Evolutionary conservation across 1,140 invertebrate genomes (phyloP), one percentile per base, ranked within the genome.

Genomic region (Palaemon carinicauda): DNA sequence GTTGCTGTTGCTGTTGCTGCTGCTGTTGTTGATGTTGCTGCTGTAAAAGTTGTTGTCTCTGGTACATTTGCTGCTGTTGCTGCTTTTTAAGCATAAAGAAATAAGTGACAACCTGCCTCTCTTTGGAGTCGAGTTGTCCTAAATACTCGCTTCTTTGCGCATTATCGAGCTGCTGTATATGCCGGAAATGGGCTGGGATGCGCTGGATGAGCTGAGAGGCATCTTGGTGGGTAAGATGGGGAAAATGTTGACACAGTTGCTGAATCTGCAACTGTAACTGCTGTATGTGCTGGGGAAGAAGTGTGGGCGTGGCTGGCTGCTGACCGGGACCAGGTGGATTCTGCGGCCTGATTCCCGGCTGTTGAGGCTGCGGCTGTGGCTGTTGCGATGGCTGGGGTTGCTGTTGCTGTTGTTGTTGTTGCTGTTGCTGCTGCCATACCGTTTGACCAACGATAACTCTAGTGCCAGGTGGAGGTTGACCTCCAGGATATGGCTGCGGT

Each of bases 241-340:
- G 89, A 12, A 89, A 87, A 51, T 91, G 90, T 51, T 90, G 92
- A 73, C 91, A 90, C 7, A 92, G 89, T 71, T 90, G 90, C 77
- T 91, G 92, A 41, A 94, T 94, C 52, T 95, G 90, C 94, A 94
- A 95, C 90, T 95, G 93, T 10, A 79, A 74, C 54, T 89, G 88
- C 56, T 88, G 89, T 78, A 82, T 82, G 60, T 85, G 89, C 33
- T 89, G 88, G 19, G 84, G 80, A 21, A 82, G 56, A 21, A 88
- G 54, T 10, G 60, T 82, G 21, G 71, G 80, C 41, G 89, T 41
- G 33, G 79, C 27, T 69, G 41, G 78, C 54, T 82, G 83, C 60
- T 89, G 87, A 94, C 92, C 91, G 94, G 94, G 90, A 94, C 94
- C 88, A 94, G 94, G 14, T 93, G 93, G 19, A 92, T 94, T 9